Base-by-base conservation (phyloP, 2,888 invertebrate genomes). In the Lingula anatina region DNA sequence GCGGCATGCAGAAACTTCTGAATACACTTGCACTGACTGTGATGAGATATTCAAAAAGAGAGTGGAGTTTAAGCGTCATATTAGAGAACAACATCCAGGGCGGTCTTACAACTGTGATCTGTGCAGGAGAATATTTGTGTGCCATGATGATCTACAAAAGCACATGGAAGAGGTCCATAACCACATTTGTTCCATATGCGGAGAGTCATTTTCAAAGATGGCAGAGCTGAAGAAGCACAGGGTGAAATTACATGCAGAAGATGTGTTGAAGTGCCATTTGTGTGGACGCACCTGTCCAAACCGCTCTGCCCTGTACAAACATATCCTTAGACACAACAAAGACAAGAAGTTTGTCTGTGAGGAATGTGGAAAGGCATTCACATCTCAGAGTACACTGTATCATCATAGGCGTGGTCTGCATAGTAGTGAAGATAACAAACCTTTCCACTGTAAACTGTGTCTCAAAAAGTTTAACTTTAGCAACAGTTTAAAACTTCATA, bases 321-420 rank as follows among this genome's bases (percentile, higher is more conserved):
- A 31, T 15, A 9, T 31, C 9, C 15, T 31, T 9, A 9, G 31
- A 31, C 31, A 31, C 31, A 15, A 59, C 49, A 49, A 49, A 18
- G 44, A 44, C 24, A 53, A 54, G 28, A 51, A 53, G 24, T 55
- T 56, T 44, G 54, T 54, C 40, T 73, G 73, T 56, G 63, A 70
- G 24, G 44, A 57, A 3, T 73, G 73, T 54, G 62, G 58, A 1
- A 68, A 69, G 48, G 46, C 44, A 7, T 68, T 71, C 46, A 62
- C 62, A 2, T 57, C 65, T 24, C 61, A 62, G 42, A 65, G 65
- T 36, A 61, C 68, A 0, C 49, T 73, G 36, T 61, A 64, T 44
- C 66, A 70, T 43, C 73, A 73, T 52, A 63, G 62, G 44, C 51
- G 66, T 15, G 70, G 65, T 3, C 55, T 71, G 4, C 73, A 72